Evolutionary conservation across 2,888 invertebrate species (phyloP).

Genomic region (Fissipunctia ypsillon): DNA sequence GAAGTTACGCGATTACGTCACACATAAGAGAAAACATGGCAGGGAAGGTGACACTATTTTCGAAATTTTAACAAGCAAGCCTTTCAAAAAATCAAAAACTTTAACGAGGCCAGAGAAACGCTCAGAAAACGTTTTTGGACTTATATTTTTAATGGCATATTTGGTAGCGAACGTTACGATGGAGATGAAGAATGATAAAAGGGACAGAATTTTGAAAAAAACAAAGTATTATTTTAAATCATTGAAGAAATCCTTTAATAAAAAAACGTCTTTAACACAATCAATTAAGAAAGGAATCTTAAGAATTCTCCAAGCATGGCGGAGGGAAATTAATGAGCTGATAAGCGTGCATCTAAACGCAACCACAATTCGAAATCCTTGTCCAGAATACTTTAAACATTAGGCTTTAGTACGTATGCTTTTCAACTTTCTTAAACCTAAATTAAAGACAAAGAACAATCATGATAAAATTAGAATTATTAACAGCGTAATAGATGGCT

Average conservation of each 20-base stretch:
- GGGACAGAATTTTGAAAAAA: background rate
- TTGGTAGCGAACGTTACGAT: background rate
- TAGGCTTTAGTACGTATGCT: conserved; percentile 18
- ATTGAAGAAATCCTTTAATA: background rate
- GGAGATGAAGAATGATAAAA: background rate
- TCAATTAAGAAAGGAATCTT: conserved; percentile 9
- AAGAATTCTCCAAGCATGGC: conserved; percentile 8
- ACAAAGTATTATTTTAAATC: background rate
- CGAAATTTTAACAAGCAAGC: background rate
- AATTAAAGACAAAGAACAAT: conserved; percentile 1
- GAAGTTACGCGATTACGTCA: conserved; percentile 30
- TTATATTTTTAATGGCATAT: background rate
- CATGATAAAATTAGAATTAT: background rate
- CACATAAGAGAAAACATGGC: conserved; percentile 55
- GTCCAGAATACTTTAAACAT: conserved; percentile 20
- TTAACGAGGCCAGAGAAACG: background rate
- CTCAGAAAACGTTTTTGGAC: no score
- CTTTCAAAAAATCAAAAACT: background rate
- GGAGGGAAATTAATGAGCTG: conserved; percentile 30
- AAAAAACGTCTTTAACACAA: background rate
- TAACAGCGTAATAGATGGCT: background rate
- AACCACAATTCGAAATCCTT: conserved; percentile 16
- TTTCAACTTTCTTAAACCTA: conserved; percentile 4
- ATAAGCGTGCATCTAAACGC: conserved; percentile 40
- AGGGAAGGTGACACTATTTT: conserved; percentile 11